Conservation (phyloP, 2,888 invertebrate species). For the Glyphotaelius pellucidus region DNA sequence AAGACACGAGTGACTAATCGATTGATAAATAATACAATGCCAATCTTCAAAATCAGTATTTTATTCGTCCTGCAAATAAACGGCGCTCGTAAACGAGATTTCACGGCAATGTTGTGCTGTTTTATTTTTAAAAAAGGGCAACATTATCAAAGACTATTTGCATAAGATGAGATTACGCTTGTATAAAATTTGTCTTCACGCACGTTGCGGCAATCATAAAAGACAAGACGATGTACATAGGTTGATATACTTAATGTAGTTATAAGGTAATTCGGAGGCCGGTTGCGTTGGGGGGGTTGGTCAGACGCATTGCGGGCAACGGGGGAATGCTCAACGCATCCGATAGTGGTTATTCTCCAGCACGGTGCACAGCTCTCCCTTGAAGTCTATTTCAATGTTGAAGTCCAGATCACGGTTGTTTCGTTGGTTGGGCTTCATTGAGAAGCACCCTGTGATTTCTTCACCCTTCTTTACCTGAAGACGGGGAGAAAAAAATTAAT, state of each 20-base stretch:
- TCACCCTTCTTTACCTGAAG: slow-evolving; percentile 91
- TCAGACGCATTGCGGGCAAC: slow-evolving; percentile 12
- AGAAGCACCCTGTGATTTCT: slow-evolving; percentile 93
- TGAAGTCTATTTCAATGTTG: slow-evolving; percentile 93
- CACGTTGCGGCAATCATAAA: slow-evolving; percentile 6
- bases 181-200: background rate
- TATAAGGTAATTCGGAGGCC: slow-evolving; percentile 23
- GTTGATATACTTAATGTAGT: slow-evolving; percentile 33
- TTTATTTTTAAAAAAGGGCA: too few species aligned
- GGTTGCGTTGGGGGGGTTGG: background rate
- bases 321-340: slow-evolving; percentile 84
- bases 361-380: slow-evolving; percentile 91
- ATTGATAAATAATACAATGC: background rate
- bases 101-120: background rate
- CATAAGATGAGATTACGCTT: background rate
- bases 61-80: background rate
- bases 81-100: background rate
- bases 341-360: slow-evolving; percentile 91
- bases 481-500: background rate
- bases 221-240: slow-evolving; percentile 20
- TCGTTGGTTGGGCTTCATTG: slow-evolving; percentile 96
- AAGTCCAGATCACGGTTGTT: slow-evolving; percentile 99
- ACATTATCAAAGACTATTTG: background rate
- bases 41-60: background rate
- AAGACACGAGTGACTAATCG: background rate